A percentile compares a stretch with the other conserved stretches of the same genome.
These are phyloP conservation scores for Leucoraja ocellata DNA, from an alignment of 2,797 vertebrate genomes.

Conservation along the genomic window DNA sequence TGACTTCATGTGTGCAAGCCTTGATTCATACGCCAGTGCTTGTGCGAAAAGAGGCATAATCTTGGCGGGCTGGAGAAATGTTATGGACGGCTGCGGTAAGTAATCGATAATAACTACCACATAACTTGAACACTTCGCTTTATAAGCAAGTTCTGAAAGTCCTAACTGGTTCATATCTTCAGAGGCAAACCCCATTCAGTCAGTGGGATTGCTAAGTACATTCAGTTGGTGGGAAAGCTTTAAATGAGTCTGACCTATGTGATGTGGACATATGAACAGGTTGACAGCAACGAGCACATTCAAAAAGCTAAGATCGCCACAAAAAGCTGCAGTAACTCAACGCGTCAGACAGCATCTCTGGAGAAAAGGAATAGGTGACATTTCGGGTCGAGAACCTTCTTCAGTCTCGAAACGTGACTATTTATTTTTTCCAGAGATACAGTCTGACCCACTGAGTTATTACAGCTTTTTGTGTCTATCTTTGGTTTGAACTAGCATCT, in stretches of 20 bases:
- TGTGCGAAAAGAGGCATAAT: slow-evolving; percentile 11
- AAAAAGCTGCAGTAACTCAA: too few species aligned
- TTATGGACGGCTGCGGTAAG: slow-evolving; percentile 13
- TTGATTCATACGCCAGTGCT: slow-evolving; percentile 25
- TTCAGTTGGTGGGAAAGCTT: background rate
- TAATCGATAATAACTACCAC: background rate
- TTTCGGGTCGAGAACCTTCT: too few species aligned
- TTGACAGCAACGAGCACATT: background rate
- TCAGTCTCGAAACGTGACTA: too few species aligned
- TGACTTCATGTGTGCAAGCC: slow-evolving; percentile 26
- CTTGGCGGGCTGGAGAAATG: slow-evolving; percentile 18
- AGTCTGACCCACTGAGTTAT: too few species aligned
- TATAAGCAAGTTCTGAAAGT: background rate
- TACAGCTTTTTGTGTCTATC: too few species aligned
- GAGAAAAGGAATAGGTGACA: too few species aligned
- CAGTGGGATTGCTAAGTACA: background rate
- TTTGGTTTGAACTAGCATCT: too few species aligned
- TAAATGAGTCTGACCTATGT: too few species aligned
- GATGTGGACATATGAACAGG: too few species aligned
- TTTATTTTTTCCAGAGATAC: too few species aligned
- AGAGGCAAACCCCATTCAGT: background rate
- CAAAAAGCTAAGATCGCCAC: too few species aligned
- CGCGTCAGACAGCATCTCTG: too few species aligned
- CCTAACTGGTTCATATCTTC: background rate
- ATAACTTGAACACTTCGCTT: background rate